A percentile compares a stretch with the other conserved stretches of the same genome.
These are phyloP conservation scores for Apamea crenata DNA, from an alignment of 2,888 invertebrate genomes.

Conservation along the genomic window DNA sequence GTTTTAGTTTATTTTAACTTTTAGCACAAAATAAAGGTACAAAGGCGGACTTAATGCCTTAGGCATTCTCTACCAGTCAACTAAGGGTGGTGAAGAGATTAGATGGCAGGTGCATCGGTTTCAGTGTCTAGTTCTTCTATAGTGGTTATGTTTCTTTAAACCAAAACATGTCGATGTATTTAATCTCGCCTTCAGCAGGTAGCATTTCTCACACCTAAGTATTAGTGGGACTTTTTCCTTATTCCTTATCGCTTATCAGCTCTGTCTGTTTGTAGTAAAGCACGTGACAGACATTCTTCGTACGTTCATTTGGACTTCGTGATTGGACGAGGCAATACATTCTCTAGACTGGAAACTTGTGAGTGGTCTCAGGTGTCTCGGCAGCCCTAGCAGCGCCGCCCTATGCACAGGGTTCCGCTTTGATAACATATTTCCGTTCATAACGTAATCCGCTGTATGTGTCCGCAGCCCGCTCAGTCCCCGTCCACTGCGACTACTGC, in stretches of 20 bases:
- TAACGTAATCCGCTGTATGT: constrained; percentile 2
- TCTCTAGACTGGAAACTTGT: neutral
- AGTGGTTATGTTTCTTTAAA: neutral
- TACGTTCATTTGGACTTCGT: neutral
- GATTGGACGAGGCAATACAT: neutral
- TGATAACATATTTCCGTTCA: constrained; percentile 22
- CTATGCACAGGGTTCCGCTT: neutral
- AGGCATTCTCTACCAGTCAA: neutral
- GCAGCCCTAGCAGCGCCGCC: constrained; percentile 6
- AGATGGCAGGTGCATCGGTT: neutral
- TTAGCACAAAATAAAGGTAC: neutral
- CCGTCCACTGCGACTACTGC: neutral
- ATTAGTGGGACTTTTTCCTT: constrained; percentile 7
- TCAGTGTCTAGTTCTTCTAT: neutral
- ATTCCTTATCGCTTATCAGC: constrained; percentile 9
- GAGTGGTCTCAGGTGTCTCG: neutral
- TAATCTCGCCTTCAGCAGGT: constrained; percentile 9
- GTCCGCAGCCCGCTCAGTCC: constrained; percentile 2
- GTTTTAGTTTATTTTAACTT: neutral
- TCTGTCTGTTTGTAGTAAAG: neutral
- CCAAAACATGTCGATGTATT: neutral
- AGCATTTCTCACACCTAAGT: constrained; percentile 10
- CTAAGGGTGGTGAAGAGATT: neutral
- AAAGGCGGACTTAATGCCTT: neutral
- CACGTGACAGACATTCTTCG: constrained; percentile 5